phyloP scores from a whole-genome alignment of 1,140 invertebrate species.

The Aphis craccivora region DNA sequence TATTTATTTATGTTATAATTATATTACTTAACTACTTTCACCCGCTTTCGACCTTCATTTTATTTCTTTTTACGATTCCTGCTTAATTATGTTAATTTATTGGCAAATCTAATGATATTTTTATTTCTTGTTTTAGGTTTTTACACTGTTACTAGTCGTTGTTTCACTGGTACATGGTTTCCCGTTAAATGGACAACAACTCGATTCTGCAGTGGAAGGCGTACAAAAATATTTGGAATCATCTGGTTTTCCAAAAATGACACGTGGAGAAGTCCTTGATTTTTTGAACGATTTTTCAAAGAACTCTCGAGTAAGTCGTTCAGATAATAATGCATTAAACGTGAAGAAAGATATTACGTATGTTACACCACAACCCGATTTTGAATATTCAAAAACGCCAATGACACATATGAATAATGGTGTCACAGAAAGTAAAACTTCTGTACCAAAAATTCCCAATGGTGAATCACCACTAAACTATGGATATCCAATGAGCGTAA shows the following conservation, averaged over 20 bases:
- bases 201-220: constrained; percentile 44
- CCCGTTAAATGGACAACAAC: constrained; percentile 20
- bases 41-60: neutral
- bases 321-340: neutral
- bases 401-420: neutral
- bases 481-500: constrained; percentile 42
- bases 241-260: constrained; percentile 51
- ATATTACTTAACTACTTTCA: neutral
- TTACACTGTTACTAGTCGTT: neutral
- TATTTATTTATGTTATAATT: neutral
- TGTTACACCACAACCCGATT: neutral
- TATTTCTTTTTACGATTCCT: neutral
- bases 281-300: constrained; percentile 41
- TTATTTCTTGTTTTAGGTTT: neutral
- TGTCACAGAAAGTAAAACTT: neutral
- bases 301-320: constrained; percentile 24
- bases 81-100: neutral
- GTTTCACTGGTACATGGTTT: neutral
- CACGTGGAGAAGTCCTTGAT: constrained; percentile 28
- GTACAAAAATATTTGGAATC: constrained; percentile 44
- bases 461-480: constrained; percentile 22
- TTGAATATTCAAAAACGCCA: neutral
- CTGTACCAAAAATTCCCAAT: neutral
- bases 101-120: neutral
- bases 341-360: neutral